Conservation (phyloP, 2,113 vertebrate genomes). For the Panthera tigris region DNA sequence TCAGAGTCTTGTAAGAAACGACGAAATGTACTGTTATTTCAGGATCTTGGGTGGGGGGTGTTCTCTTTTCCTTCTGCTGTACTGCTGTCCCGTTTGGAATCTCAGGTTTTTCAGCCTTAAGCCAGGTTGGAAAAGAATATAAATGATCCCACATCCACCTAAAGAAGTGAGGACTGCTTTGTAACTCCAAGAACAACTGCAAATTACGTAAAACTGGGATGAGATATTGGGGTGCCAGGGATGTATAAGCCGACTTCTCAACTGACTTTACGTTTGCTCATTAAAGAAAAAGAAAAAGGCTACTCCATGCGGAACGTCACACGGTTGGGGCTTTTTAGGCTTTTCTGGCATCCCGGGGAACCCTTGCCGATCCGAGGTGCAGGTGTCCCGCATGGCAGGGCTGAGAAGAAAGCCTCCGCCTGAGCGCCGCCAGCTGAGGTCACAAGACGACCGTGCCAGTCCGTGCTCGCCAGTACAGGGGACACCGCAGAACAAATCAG, state of each 20-base stretch:
- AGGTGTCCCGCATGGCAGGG: constrained; percentile 68
- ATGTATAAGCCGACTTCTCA: neutral
- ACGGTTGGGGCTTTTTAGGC: neutral
- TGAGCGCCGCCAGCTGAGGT: neutral
- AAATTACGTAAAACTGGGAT: neutral
- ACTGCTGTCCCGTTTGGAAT: neutral
- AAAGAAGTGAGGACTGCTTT: neutral
- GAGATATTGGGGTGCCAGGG: neutral
- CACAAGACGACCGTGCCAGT: neutral
- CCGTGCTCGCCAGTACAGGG: constrained; percentile 33
- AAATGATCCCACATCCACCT: neutral
- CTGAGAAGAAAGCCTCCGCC: constrained; percentile 35
- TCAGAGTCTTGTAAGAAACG: neutral
- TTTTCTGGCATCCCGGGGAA: constrained; percentile 42
- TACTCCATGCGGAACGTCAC: neutral
- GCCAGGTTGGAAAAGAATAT: neutral
- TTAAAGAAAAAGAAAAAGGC: neutral
- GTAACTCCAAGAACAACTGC: neutral
- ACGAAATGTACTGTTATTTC: fast-evolving
- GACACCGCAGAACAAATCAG: neutral
- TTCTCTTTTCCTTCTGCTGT: neutral
- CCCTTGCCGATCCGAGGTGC: constrained; percentile 48
- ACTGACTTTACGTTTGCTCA: neutral
- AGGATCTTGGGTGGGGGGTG: too few species aligned
- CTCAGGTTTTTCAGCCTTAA: neutral